phyloP scores from a whole-genome alignment of 2,888 invertebrate species.

The Drosophila emarginata region DNA sequence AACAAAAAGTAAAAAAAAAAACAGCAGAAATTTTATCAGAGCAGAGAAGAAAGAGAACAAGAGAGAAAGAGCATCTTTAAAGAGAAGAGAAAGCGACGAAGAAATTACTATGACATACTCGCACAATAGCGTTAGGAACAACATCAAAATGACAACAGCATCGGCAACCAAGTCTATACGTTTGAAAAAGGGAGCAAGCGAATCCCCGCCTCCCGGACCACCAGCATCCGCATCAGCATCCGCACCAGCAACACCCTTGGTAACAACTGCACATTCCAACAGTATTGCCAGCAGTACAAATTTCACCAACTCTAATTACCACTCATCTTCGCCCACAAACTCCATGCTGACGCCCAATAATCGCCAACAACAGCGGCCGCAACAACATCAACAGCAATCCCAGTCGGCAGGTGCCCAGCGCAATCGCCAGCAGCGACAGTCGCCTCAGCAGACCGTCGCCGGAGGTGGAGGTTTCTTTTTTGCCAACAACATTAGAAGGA shows the following conservation, averaged over 20 bases:
- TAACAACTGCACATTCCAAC: constrained; percentile 82
- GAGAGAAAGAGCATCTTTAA: constrained; percentile 27
- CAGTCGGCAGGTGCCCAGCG: constrained; percentile 63
- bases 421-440: constrained; percentile 69
- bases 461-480: constrained; percentile 61
- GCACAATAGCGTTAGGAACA: constrained; percentile 82
- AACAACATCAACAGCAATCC: constrained; percentile 56
- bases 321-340: constrained; percentile 71
- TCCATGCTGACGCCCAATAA: constrained; percentile 36
- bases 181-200: constrained; percentile 70
- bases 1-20: constrained; percentile 55
- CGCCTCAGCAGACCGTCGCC: constrained; percentile 57
- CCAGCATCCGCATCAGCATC: constrained; percentile 50
- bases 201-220: constrained; percentile 41
- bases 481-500: constrained; percentile 58
- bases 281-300: constrained; percentile 83
- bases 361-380: constrained; percentile 39
- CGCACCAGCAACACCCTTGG: constrained; percentile 69
- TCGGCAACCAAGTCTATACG: constrained; percentile 78
- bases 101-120: constrained; percentile 82
- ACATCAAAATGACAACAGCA: constrained; percentile 81
- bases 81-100: constrained; percentile 47
- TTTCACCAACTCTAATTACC: constrained; percentile 54
- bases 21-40: constrained; percentile 68
- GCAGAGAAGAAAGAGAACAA: constrained; percentile 30